These are phyloP conservation scores for Amphimallon solstitiale DNA, from an alignment of 2,888 invertebrate species.

Conservation along the genomic window DNA sequence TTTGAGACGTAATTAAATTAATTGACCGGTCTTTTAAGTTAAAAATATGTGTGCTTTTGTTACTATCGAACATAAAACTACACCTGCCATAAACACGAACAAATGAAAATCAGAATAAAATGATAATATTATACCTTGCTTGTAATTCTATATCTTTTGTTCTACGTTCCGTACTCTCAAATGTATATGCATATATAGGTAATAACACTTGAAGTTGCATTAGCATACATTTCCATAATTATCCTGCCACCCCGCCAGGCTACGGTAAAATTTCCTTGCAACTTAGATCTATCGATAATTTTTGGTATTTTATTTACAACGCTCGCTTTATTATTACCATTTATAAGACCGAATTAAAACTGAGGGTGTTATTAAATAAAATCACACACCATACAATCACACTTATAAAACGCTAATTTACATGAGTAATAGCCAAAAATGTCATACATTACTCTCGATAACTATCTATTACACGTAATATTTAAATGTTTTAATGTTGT, in stretches of 20 bases:
- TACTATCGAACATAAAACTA: too few species aligned
- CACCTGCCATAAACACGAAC: too few species aligned
- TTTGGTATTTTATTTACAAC: slow-evolving; percentile 39
- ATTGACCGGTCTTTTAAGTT: background rate
- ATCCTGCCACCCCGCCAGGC: slow-evolving; percentile 17
- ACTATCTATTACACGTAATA: slow-evolving; percentile 56
- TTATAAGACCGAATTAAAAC: slow-evolving; percentile 50
- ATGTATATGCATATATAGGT: slow-evolving; percentile 5
- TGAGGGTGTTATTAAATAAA: slow-evolving; percentile 59
- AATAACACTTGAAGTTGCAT: slow-evolving; percentile 22
- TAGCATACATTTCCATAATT: slow-evolving; percentile 39
- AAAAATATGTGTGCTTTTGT: too few species aligned
- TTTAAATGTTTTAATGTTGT: slow-evolving; percentile 47
- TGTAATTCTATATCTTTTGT: too few species aligned
- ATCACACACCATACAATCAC: slow-evolving; percentile 58
- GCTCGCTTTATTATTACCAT: slow-evolving; percentile 43
- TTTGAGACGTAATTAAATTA: slow-evolving; percentile 16
- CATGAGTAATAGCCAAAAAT: slow-evolving; percentile 62
- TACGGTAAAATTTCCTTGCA: slow-evolving; percentile 24
- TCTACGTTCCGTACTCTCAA: too few species aligned
- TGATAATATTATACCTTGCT: too few species aligned
- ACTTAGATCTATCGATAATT: slow-evolving; percentile 37
- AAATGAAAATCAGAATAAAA: too few species aligned
- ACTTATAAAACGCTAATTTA: slow-evolving; percentile 60
- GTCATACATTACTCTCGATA: slow-evolving; percentile 59